A percentile compares a stretch with the other conserved stretches of the same genome.
Evolutionary conservation across 2,113 vertebrate genomes (phyloP).

Genomic region (Syngnathus floridae): DNA sequence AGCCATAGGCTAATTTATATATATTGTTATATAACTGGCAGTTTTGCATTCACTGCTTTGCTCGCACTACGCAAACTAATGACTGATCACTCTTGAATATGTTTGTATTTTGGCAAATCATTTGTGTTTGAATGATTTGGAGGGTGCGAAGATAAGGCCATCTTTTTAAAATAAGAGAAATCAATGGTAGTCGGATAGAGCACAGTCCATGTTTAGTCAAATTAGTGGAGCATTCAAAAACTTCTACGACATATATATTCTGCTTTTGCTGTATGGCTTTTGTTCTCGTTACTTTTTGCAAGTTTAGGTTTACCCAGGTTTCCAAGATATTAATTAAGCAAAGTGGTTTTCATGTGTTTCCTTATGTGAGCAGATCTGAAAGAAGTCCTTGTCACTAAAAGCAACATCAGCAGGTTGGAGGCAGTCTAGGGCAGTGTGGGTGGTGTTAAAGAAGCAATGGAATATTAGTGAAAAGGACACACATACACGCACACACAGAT

Average conservation of each 20-base stretch:
- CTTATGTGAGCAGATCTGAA: conserved; percentile 17
- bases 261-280: no score
- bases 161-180: not conserved
- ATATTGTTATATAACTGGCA: no score
- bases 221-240: not conserved
- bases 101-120: not conserved
- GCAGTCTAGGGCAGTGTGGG: conserved; percentile 50
- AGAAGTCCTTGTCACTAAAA: conserved; percentile 27
- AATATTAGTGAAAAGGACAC: conserved; percentile 19
- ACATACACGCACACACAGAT: conserved; percentile 10
- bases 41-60: no score
- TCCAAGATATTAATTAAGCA: not conserved
- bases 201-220: not conserved
- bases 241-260: no score
- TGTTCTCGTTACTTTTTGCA: no score
- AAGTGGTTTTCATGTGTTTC: conserved; percentile 2
- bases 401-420: conserved; percentile 41
- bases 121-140: not conserved
- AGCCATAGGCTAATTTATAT: no score
- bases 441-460: conserved; percentile 38
- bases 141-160: not conserved
- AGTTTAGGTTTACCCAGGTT: not conserved
- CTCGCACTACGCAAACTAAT: no score
- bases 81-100: not conserved
- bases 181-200: not conserved